Conservation (phyloP, 2,888 invertebrate genomes). For the Drosophila demipolita region DNA sequence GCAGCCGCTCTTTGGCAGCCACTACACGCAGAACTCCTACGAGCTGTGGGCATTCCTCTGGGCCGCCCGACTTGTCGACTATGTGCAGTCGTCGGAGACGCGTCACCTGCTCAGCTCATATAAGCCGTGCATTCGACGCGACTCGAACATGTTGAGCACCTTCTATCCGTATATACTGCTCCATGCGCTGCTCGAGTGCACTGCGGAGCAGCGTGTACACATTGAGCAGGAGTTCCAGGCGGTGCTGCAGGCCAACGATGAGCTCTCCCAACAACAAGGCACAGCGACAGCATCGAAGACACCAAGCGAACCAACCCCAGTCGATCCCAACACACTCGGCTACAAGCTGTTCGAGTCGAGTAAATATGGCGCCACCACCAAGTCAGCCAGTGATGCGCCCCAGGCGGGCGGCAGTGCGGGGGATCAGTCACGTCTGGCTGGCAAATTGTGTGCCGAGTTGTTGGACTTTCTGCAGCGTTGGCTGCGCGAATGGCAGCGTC, state of each 20-base stretch:
- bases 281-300: slow-evolving; percentile 1
- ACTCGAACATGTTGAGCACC: slow-evolving; percentile 89
- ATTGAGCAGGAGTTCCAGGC: slow-evolving; percentile 86
- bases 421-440: slow-evolving; percentile 85
- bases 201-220: slow-evolving; percentile 83
- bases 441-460: slow-evolving; percentile 90
- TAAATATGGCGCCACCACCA: slow-evolving; percentile 64
- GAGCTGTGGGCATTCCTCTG: slow-evolving; percentile 92
- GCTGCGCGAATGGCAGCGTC: slow-evolving; percentile 87
- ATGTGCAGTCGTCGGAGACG: slow-evolving; percentile 87
- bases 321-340: slow-evolving; percentile 33
- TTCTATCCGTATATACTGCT: slow-evolving; percentile 91
- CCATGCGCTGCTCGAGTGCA: slow-evolving; percentile 87
- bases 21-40: slow-evolving; percentile 88
- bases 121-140: slow-evolving; percentile 91
- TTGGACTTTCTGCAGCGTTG: slow-evolving; percentile 92
- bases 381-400: slow-evolving; percentile 4
- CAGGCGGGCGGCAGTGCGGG: slow-evolving; percentile 22
- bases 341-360: slow-evolving; percentile 74
- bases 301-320: slow-evolving; percentile 1
- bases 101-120: slow-evolving; percentile 89
- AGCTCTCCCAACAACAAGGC: slow-evolving; percentile 23
- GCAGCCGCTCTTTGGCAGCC: slow-evolving; percentile 89
- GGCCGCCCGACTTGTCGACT: slow-evolving; percentile 89
- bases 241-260: slow-evolving; percentile 80